A percentile compares a stretch with the other conserved stretches of the same genome.
Conservation (phyloP, 2,797 vertebrate genomes). For the Tapirus indicus region DNA sequence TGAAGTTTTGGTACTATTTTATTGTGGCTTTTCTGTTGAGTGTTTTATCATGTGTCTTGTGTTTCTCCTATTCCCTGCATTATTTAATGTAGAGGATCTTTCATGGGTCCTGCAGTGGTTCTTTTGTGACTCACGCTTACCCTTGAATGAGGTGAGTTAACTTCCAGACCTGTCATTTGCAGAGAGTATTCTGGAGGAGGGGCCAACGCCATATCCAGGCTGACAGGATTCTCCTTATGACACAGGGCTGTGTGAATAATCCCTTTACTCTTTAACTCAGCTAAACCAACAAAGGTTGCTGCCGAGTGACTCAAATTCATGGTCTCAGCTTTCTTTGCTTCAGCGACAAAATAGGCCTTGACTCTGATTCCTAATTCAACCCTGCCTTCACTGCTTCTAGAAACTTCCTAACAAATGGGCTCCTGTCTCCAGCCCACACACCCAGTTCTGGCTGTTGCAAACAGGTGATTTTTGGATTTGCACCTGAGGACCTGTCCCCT, state of each 20-base stretch:
- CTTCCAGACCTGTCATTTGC: neutral
- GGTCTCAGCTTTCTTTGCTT: constrained; percentile 8
- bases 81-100: neutral
- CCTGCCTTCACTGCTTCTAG: neutral
- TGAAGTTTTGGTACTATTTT: neutral
- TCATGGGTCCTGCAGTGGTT: neutral
- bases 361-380: neutral
- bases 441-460: neutral
- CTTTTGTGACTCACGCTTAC: neutral
- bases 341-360: neutral
- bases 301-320: neutral
- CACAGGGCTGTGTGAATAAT: neutral
- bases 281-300: neutral
- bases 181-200: neutral
- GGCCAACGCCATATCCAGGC: neutral
- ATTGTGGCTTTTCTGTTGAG: neutral
- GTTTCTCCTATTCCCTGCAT: neutral
- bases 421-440: neutral
- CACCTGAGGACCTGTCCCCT: neutral
- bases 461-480: neutral
- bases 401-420: neutral
- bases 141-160: neutral
- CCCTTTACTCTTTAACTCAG: neutral
- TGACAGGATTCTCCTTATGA: constrained; percentile 12
- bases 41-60: neutral